Evolutionary conservation across 2,888 invertebrate species (phyloP).

Genomic region (Zele albiditarsus): DNA sequence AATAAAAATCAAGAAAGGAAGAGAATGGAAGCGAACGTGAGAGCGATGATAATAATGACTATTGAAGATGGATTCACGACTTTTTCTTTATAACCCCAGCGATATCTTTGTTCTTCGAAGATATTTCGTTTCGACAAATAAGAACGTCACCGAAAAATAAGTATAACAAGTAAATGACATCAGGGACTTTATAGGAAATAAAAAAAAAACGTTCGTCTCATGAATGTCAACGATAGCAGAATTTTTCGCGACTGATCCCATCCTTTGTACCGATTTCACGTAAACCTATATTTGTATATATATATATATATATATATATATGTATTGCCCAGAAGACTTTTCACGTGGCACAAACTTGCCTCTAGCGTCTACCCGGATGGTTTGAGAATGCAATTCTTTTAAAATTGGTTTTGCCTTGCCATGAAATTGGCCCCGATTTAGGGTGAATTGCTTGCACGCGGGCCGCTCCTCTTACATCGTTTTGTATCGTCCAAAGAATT

Average conservation of each 20-base stretch:
- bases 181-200: slow-evolving; percentile 40
- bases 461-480: slow-evolving; percentile 27
- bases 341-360: slow-evolving; percentile 41
- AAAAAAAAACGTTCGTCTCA: slow-evolving; percentile 45
- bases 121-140: not conserved
- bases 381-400: slow-evolving; percentile 68
- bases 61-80: not conserved
- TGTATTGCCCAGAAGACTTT: slow-evolving; percentile 9
- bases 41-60: slow-evolving; percentile 12
- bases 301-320: not conserved
- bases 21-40: slow-evolving; percentile 8
- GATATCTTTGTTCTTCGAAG: not conserved
- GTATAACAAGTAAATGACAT: slow-evolving; percentile 28
- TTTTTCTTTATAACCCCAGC: not conserved
- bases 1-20: not conserved
- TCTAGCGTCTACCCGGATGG: slow-evolving; percentile 57
- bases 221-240: slow-evolving; percentile 49
- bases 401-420: slow-evolving; percentile 66
- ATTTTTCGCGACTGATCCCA: slow-evolving; percentile 33
- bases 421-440: slow-evolving; percentile 64
- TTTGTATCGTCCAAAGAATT: slow-evolving; percentile 36
- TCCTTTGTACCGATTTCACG: slow-evolving; percentile 49
- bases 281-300: slow-evolving; percentile 30
- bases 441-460: slow-evolving; percentile 56
- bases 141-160: slow-evolving; percentile 1